Percentiles rank a stretch among this genome's conserved stretches.
Conservation (phyloP, 2,113 vertebrate species). For the Theristicus caerulescens region DNA sequence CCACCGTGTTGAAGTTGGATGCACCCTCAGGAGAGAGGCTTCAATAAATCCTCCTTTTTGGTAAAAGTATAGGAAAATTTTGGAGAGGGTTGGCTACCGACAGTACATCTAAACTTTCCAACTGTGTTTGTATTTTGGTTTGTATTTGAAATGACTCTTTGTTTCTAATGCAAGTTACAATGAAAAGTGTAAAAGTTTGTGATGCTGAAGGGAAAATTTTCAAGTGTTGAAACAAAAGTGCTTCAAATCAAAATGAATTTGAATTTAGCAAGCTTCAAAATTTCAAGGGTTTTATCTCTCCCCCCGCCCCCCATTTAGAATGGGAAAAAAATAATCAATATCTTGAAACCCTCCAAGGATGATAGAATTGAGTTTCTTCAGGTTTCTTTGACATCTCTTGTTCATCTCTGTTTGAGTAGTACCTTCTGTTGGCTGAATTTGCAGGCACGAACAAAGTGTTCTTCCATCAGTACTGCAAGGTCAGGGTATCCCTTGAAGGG, state of each 20-base stretch:
- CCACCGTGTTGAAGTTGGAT: background rate
- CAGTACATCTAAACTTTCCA: background rate
- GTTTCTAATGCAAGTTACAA: background rate
- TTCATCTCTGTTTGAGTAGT: background rate
- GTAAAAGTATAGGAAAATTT: background rate
- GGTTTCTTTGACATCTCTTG: background rate
- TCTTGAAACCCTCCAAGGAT: background rate
- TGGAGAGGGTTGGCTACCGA: background rate
- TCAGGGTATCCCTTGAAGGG: background rate
- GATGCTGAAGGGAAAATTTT: background rate
- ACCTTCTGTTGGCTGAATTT: background rate
- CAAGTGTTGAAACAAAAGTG: background rate
- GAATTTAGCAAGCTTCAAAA: background rate
- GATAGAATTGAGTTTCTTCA: background rate
- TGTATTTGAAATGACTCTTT: background rate
- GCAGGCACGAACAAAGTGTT: background rate
- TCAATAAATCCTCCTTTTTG: background rate
- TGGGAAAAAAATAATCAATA: background rate
- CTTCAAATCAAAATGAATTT: background rate
- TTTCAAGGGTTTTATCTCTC: background rate
- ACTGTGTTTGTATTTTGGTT: background rate
- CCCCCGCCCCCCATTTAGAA: background rate
- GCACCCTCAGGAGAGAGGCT: background rate
- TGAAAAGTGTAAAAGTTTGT: background rate
- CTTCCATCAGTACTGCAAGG: background rate